A percentile compares a stretch with the other conserved stretches of the same genome.
Evolutionary conservation across 30 jellyfish, hydroid and myxozoan genomes (phyloP).

Genomic region (Hydractinia symbiolongicarpus): DNA sequence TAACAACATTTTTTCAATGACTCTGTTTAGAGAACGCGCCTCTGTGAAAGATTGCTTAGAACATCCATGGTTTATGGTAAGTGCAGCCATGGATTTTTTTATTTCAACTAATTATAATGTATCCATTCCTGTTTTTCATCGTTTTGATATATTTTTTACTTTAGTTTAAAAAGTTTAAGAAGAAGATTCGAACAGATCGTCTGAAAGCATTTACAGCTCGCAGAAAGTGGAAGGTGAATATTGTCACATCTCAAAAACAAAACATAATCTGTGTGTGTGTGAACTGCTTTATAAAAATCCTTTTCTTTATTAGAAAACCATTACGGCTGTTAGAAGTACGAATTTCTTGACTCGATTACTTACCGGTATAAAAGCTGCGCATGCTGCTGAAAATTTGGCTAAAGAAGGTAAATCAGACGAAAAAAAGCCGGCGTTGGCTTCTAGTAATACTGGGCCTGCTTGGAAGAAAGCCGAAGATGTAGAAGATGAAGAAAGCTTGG

Average conservation of each 20-base stretch:
- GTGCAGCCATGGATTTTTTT: slow-evolving; percentile 6
- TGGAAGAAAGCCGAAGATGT: slow-evolving; percentile 81
- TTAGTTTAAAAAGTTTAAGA: slow-evolving; percentile 85
- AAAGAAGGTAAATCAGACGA: slow-evolving; percentile 42
- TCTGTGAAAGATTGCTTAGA: slow-evolving; percentile 87
- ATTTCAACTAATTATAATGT: not conserved
- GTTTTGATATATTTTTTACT: not conserved
- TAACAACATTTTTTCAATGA: not conserved
- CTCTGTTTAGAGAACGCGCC: slow-evolving; percentile 56
- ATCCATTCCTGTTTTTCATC: not conserved
- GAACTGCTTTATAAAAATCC: not conserved
- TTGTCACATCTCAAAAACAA: not conserved
- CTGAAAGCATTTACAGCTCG: slow-evolving; percentile 95
- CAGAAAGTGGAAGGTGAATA: slow-evolving; percentile 90
- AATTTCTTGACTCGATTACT: slow-evolving; percentile 93
- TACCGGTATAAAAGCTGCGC: slow-evolving; percentile 86
- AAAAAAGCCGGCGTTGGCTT: slow-evolving; percentile 13
- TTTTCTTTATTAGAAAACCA: slow-evolving; percentile 62
- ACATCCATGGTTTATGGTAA: slow-evolving; percentile 96
- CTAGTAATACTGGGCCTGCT: slow-evolving; percentile 61
- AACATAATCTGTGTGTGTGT: not conserved
- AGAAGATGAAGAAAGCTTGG: slow-evolving; percentile 65
- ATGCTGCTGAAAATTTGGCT: slow-evolving; percentile 57
- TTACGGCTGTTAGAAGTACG: slow-evolving; percentile 97
- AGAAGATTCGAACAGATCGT: slow-evolving; percentile 84